Evolutionary conservation across 2,113 vertebrate genomes (phyloP).

Genomic region (Reinhardtius hippoglossoides): DNA sequence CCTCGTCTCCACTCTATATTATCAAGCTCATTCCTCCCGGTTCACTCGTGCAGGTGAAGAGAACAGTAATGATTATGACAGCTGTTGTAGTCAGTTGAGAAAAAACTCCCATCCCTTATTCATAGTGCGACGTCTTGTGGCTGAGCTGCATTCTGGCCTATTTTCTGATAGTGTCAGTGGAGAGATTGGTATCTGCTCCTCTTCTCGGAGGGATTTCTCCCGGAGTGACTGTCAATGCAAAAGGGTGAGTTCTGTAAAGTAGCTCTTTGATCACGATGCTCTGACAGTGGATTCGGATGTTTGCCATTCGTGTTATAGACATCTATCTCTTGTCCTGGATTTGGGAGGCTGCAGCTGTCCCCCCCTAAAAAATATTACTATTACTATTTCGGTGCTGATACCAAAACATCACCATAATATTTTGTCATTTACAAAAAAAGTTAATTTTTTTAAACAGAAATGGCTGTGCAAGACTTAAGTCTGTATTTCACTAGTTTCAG

Average conservation of each 20-base stretch:
- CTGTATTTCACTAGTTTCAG: not conserved
- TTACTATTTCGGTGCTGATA: no score
- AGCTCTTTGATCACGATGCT: slow-evolving; percentile 32
- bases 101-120: slow-evolving; percentile 53
- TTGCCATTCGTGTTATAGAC: not conserved
- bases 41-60: slow-evolving; percentile 23
- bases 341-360: no score
- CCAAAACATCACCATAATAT: no score
- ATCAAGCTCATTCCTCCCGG: slow-evolving; percentile 24
- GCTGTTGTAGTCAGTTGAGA: slow-evolving; percentile 50
- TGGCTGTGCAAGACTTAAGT: no score
- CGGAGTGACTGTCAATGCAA: slow-evolving; percentile 33
- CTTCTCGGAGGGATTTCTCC: slow-evolving; percentile 32
- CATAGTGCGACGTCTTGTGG: slow-evolving; percentile 35
- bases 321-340: not conserved
- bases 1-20: not conserved
- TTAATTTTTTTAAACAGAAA: no score
- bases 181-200: slow-evolving; percentile 46
- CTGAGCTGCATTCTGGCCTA: slow-evolving; percentile 52
- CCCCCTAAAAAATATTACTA: no score
- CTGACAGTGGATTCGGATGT: slow-evolving; percentile 24
- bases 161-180: slow-evolving; percentile 55
- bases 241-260: slow-evolving; percentile 19
- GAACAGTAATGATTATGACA: slow-evolving; percentile 46
- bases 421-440: no score